phyloP scores from a whole-genome alignment of 2,113 vertebrate species.

The Perca schrenkii region DNA sequence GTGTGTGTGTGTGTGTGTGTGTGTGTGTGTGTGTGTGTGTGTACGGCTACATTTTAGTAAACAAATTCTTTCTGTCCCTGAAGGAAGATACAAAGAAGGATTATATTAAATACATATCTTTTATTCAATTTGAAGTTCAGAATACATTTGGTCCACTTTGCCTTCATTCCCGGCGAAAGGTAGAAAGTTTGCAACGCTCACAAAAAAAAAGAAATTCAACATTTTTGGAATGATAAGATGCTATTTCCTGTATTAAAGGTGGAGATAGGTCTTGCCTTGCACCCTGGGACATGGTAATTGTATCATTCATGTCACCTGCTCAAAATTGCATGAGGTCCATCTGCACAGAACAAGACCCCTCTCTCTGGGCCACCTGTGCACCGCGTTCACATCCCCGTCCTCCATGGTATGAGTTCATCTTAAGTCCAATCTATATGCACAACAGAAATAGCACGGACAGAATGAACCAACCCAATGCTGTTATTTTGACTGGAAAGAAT shows the following conservation, averaged over 20 bases:
- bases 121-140: constrained; percentile 49
- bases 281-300: constrained; percentile 44
- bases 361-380: constrained; percentile 67
- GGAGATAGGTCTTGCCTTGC: constrained; percentile 57
- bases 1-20: not conserved
- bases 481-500: constrained; percentile 52
- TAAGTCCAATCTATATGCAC: constrained; percentile 75
- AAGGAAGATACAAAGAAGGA: constrained; percentile 8
- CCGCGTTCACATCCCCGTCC: not conserved
- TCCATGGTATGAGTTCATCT: constrained; percentile 45
- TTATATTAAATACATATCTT: constrained; percentile 11
- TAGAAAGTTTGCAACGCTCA: constrained; percentile 11
- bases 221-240: constrained; percentile 42
- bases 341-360: constrained; percentile 51
- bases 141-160: constrained; percentile 40
- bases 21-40: not conserved
- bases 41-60: constrained; percentile 25
- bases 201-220: not conserved
- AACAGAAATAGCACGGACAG: constrained; percentile 59
- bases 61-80: constrained; percentile 15
- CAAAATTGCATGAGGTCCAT: constrained; percentile 69
- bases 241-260: constrained; percentile 39
- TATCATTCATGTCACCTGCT: constrained; percentile 56
- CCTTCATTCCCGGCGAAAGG: constrained; percentile 18
- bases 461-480: constrained; percentile 39